phyloP scores from a whole-genome alignment of 2,113 vertebrate species.

The Ancistrus triradiatus region DNA sequence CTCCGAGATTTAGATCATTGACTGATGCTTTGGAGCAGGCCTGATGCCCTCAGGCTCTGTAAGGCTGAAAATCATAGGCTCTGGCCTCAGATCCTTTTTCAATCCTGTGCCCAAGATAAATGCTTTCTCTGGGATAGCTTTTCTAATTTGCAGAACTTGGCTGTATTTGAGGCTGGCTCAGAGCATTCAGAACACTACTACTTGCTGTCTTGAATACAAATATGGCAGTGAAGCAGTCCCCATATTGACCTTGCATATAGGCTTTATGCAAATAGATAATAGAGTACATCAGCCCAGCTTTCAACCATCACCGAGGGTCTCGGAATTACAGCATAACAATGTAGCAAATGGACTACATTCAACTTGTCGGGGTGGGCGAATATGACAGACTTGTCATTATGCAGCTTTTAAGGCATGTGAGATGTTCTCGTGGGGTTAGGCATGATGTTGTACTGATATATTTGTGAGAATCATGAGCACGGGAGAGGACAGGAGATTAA shows the following conservation, averaged over 20 bases:
- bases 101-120: constrained; percentile 24
- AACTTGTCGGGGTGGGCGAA: constrained; percentile 2
- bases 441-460: constrained; percentile 12
- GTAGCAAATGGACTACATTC: constrained; percentile 22
- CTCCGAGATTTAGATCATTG: constrained; percentile 27
- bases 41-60: constrained; percentile 17
- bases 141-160: constrained; percentile 33
- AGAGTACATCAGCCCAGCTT: constrained; percentile 16
- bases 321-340: constrained; percentile 14
- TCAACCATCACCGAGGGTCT: constrained; percentile 9
- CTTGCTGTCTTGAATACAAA: constrained; percentile 27
- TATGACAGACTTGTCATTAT: constrained; percentile 29
- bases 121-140: constrained; percentile 18
- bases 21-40: constrained; percentile 14
- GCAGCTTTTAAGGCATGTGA: constrained; percentile 30
- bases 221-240: constrained; percentile 13
- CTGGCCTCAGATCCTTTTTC: constrained; percentile 27
- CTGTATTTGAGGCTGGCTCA: constrained; percentile 22
- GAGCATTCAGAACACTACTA: constrained; percentile 23
- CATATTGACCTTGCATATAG: constrained; percentile 12
- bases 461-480: constrained; percentile 22
- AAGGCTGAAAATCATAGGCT: constrained; percentile 33
- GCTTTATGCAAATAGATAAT: constrained; percentile 22
- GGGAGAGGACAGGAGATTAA: constrained; percentile 34
- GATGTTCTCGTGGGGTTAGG: constrained; percentile 22